Conservation (phyloP, 2,888 invertebrate species). For the Salpingus planirostris region DNA sequence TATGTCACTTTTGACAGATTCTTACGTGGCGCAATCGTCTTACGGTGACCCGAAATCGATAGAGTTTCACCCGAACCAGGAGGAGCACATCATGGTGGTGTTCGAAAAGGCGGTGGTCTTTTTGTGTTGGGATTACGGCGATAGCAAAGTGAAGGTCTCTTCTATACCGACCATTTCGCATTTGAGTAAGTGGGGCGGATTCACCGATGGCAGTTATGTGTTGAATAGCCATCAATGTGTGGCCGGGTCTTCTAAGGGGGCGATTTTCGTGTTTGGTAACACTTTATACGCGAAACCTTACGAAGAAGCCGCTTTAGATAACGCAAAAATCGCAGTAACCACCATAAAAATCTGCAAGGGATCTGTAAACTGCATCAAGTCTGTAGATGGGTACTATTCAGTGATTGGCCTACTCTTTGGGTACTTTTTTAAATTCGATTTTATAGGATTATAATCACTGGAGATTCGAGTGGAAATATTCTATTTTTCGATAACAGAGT, state of each 20-base stretch:
- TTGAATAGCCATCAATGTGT: slow-evolving; percentile 44
- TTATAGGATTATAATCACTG: slow-evolving; percentile 44
- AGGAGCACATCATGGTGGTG: slow-evolving; percentile 40
- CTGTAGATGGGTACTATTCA: too few relatives aligned
- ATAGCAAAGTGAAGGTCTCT: slow-evolving; percentile 13
- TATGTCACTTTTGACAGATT: slow-evolving; percentile 3
- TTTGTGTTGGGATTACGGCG: slow-evolving; percentile 31
- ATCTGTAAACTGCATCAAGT: slow-evolving; percentile 46
- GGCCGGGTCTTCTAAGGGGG: slow-evolving; percentile 45
- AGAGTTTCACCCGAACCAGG: slow-evolving; percentile 36
- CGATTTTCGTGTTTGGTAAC: slow-evolving; percentile 46
- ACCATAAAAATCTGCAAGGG: slow-evolving; percentile 37
- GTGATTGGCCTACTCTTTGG: too few relatives aligned
- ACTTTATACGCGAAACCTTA: slow-evolving; percentile 40
- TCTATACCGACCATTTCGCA: too few relatives aligned
- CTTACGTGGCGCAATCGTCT: slow-evolving; percentile 1
- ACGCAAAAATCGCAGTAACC: slow-evolving; percentile 28
- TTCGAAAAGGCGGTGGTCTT: slow-evolving; percentile 37
- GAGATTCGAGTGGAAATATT: slow-evolving; percentile 47
- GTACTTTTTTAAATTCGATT: too few relatives aligned
- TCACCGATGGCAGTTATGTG: slow-evolving; percentile 48
- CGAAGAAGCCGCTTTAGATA: slow-evolving; percentile 28
- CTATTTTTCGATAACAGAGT: slow-evolving; percentile 52
- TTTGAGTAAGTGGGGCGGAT: slow-evolving; percentile 30
- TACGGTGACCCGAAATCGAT: slow-evolving; percentile 29